Conservation (phyloP, 2,888 invertebrate species). For the Strigamia crassipes region DNA sequence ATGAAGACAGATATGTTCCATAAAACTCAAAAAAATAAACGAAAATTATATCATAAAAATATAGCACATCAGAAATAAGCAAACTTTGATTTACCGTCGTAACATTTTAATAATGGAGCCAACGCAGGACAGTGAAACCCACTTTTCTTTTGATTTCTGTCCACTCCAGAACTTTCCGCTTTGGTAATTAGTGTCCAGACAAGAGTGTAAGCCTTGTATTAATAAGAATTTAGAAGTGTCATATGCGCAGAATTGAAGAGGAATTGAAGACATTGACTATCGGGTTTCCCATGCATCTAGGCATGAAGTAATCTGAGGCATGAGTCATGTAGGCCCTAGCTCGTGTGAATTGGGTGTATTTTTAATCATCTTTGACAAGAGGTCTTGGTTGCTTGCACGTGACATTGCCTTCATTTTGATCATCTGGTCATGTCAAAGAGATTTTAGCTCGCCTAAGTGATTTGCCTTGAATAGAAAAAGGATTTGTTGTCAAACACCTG, state of each 20-base stretch:
- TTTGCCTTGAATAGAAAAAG: slow-evolving; percentile 28
- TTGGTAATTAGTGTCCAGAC: too few species aligned
- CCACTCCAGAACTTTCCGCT: too few species aligned
- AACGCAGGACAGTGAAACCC: too few species aligned
- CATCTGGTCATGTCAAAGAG: slow-evolving; percentile 39
- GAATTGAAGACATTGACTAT: slow-evolving; percentile 16
- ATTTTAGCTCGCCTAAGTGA: slow-evolving; percentile 40
- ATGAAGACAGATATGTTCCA: not conserved
- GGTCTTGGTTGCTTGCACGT: slow-evolving; percentile 38
- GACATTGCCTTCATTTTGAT: slow-evolving; percentile 42
- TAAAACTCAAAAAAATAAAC: not conserved
- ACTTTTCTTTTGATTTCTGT: too few species aligned
- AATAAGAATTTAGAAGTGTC: not conserved
- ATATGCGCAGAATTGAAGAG: not conserved
- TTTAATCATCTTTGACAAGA: slow-evolving; percentile 38
- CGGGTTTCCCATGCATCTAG: slow-evolving; percentile 38
- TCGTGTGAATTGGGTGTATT: slow-evolving; percentile 34
- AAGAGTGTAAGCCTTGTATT: too few species aligned
- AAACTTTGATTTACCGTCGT: too few species aligned
- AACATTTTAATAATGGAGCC: too few species aligned
- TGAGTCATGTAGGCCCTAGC: not conserved
- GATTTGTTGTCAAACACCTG: slow-evolving; percentile 42
- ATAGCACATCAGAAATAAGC: too few species aligned
- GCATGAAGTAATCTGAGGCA: slow-evolving; percentile 24
- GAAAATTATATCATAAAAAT: too few species aligned